Percentiles rank a stretch among this genome's conserved stretches.
Conservation (phyloP, 2,797 vertebrate species). For the Pseudochirops corinnae region DNA sequence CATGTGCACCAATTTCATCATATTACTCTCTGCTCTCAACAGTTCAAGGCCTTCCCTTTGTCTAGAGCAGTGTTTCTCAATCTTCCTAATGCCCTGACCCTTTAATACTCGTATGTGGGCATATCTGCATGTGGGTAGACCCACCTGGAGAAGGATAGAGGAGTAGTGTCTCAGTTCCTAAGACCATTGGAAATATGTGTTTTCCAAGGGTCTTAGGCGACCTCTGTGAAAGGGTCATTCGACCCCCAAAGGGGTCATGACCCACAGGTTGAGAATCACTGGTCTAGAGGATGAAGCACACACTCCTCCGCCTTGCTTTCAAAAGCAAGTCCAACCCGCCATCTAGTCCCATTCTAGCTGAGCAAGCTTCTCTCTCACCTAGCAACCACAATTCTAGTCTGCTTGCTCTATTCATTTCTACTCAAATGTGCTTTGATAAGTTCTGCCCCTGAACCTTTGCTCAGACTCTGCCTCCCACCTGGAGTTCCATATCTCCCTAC, state of each 20-base stretch:
- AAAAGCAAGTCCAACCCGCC: neutral
- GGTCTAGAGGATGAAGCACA: slow-evolving; percentile 18
- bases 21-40: slow-evolving; percentile 11
- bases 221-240: no score
- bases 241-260: no score
- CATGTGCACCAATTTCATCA: slow-evolving; percentile 23
- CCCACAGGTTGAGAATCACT: no score
- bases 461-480: neutral
- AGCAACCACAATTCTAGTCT: neutral
- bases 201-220: no score
- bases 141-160: no score
- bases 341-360: neutral
- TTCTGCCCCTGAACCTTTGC: neutral
- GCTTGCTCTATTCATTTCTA: neutral
- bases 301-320: neutral
- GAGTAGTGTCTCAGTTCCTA: no score
- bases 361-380: neutral
- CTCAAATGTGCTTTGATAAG: neutral
- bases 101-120: no score
- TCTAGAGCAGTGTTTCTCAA: neutral
- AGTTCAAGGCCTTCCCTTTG: neutral
- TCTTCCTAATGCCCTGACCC: no score
- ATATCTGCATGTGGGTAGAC: no score
- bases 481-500: neutral
- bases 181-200: no score